Conservation (phyloP, 2,797 vertebrate genomes). For the Pseudomugil gertrudae region DNA sequence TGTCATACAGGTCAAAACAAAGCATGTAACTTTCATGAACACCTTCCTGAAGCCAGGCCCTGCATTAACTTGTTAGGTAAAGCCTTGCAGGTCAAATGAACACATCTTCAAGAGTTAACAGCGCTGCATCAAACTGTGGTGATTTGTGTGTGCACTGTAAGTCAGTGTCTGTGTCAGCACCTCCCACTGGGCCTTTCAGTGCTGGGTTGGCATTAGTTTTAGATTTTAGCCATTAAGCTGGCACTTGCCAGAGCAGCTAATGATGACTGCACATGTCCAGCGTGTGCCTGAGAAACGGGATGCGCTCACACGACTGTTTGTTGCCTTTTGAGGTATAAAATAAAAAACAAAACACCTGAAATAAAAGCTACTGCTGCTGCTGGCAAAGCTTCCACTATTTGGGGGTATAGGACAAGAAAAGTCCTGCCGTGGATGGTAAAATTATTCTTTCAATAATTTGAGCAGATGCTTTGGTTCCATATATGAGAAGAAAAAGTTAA, state of each 20-base stretch:
- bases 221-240: slow-evolving; percentile 44
- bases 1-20: slow-evolving; percentile 24
- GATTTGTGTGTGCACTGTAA: neutral
- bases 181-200: slow-evolving; percentile 50
- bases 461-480: neutral
- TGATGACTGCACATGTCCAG: slow-evolving; percentile 36
- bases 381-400: slow-evolving; percentile 2
- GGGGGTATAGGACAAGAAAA: slow-evolving; percentile 3
- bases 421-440: neutral
- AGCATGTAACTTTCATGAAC: slow-evolving; percentile 5
- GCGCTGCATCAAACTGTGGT: slow-evolving; percentile 13
- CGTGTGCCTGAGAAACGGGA: slow-evolving; percentile 27
- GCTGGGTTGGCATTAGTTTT: slow-evolving; percentile 50
- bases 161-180: slow-evolving; percentile 10
- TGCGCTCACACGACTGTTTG: slow-evolving; percentile 21
- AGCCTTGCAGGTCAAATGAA: slow-evolving; percentile 42
- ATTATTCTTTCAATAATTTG: neutral
- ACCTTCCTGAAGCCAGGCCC: slow-evolving; percentile 3
- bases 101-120: slow-evolving; percentile 29
- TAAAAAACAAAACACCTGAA: neutral
- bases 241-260: slow-evolving; percentile 8
- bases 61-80: slow-evolving; percentile 10
- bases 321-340: slow-evolving; percentile 26
- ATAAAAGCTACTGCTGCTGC: neutral
- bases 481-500: neutral